These are phyloP conservation scores for Anas flavirostris DNA, from an alignment of 2,797 vertebrate genomes.

Conservation along the genomic window DNA sequence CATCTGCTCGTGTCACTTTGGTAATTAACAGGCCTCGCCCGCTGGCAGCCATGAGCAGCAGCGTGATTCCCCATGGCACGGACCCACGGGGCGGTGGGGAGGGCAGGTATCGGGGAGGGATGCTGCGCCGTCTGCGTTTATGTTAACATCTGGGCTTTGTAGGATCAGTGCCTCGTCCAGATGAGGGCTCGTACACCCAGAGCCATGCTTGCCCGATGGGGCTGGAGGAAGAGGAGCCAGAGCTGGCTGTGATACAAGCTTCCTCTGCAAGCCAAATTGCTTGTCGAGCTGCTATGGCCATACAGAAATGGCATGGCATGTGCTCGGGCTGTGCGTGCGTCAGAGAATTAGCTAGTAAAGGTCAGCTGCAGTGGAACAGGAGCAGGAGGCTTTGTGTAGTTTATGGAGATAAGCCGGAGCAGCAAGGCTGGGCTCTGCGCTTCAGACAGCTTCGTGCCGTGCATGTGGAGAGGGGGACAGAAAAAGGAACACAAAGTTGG, in stretches of 20 bases:
- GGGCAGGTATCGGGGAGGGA: background rate
- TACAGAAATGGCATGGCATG: slow-evolving; percentile 48
- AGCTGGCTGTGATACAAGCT: background rate
- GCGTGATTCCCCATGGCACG: fast-evolving
- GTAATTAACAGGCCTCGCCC: background rate
- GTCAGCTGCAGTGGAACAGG: slow-evolving; percentile 44
- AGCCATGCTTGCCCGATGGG: fast-evolving
- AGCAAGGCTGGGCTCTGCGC: background rate
- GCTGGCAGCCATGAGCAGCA: background rate
- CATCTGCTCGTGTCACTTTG: slow-evolving; percentile 33
- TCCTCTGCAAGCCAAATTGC: slow-evolving; percentile 4
- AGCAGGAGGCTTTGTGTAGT: background rate
- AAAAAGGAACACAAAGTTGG: background rate
- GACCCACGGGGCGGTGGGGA: fast-evolving
- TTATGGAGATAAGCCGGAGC: background rate
- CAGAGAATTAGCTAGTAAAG: slow-evolving; percentile 42
- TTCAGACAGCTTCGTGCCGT: slow-evolving; percentile 29
- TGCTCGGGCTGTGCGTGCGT: background rate
- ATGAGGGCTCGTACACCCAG: background rate
- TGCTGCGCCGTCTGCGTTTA: fast-evolving
- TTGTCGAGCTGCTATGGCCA: background rate
- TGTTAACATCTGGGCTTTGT: background rate
- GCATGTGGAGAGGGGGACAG: slow-evolving; percentile 36
- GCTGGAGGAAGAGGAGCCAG: background rate
- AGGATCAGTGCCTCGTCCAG: fast-evolving